Conservation (phyloP, 2,797 vertebrate species). For the Iguana delicatissima region DNA sequence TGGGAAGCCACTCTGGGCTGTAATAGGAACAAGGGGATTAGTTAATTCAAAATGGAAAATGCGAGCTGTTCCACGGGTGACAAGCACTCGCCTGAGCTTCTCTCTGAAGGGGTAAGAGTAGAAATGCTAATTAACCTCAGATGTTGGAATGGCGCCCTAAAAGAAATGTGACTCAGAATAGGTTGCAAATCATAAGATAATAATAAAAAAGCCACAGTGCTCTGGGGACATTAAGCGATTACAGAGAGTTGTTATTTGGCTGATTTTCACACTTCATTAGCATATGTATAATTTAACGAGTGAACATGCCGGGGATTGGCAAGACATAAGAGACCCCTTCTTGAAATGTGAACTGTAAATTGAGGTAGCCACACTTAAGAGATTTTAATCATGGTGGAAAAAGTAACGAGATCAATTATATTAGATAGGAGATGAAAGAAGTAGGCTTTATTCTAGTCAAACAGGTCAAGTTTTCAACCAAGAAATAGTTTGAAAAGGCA, state of each 20-base stretch:
- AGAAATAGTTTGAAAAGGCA: background rate
- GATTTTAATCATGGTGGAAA: conserved; percentile 59
- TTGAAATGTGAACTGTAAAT: conserved; percentile 74
- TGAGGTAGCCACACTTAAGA: conserved; percentile 65
- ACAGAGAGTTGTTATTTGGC: conserved; percentile 86
- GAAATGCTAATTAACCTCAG: conserved; percentile 92
- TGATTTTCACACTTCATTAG: conserved; percentile 95
- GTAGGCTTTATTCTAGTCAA: background rate
- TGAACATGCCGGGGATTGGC: conserved; percentile 78
- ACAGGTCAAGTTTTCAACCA: background rate
- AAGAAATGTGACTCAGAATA: conserved; percentile 75
- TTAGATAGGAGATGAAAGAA: background rate
- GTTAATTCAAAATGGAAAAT: conserved; percentile 63
- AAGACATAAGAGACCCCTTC: conserved; percentile 71
- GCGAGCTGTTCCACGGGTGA: conserved; percentile 58
- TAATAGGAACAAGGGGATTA: conserved; percentile 60
- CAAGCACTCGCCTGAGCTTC: conserved; percentile 52
- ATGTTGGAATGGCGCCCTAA: conserved; percentile 78
- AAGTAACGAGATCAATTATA: conserved; percentile 49
- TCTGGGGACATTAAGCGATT: conserved; percentile 85
- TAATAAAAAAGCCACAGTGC: conserved; percentile 77
- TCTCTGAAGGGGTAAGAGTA: conserved; percentile 76
- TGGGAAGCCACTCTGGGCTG: conserved; percentile 51
- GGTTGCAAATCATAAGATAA: conserved; percentile 79
- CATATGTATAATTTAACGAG: conserved; percentile 85